Base-by-base conservation (phyloP, 2,797 vertebrate species). In the Meda fulgida region DNA sequence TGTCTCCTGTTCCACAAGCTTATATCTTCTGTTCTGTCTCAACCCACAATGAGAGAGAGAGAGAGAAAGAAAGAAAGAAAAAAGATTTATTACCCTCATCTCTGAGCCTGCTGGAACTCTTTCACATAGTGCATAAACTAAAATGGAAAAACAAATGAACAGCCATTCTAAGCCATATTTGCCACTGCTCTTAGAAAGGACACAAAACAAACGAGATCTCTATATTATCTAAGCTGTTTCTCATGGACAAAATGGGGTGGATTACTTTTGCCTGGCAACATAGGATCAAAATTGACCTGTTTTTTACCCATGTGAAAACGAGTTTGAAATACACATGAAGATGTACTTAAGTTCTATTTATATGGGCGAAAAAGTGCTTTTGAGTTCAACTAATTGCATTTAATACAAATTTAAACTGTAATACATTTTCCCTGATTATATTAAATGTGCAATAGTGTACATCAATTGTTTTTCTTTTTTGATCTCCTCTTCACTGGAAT, bases 31-130 rank as follows among this genome's bases (percentile, higher is more conserved):
- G 36, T 21, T 72, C 38, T 70, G 46, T 82, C 65, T 85, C 14
- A 36, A 66, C 51, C 71, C 63, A 73, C 80, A 85, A 69, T 73
- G 46, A 46, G 19, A 7, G 10, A n/a, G 21, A 26, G 4, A 69
- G 1, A 70, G 13, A n/a, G 14, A 11, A 26, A n/a, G n/a, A 31
- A 26, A n/a, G n/a, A 31, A 36, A 70, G 36, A n/a, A 31, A 36
- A 70, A 46, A 63, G 31, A 71, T 85, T 67, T 72, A 82, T 82
- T 86, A 86, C 55, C 55, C 46, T 72, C 80, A 72, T 43, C 46
- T 53, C 78, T 55, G 48, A 48, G 48, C 26, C 7, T 78, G 58
- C 38, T 84, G 67, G 60, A 78, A 73, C 19, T 26, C 36, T 76
- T 78, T 84, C 36, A 70, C 31, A 65, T 46, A 43, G 38, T 14